phyloP scores from a whole-genome alignment of 37 sponge, comb jelly and placozoan species.

The Theonella swinhoei region DNA sequence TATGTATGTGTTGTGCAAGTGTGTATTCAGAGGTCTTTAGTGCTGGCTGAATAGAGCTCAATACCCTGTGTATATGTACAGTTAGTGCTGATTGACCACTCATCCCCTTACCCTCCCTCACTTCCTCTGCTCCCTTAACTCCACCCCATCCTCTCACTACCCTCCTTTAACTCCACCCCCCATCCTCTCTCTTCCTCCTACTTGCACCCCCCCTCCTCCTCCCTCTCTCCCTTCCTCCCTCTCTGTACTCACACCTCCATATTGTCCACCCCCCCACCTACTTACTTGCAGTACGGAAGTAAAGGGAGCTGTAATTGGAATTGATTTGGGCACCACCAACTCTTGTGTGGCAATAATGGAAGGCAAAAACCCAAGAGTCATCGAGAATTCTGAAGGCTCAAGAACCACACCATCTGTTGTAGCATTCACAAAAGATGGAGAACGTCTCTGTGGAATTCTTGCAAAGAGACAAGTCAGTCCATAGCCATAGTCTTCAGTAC shows the following conservation, averaged over 20 bases:
- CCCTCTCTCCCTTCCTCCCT: too few species aligned
- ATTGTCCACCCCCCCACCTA: too few species aligned
- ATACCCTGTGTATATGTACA: too few species aligned
- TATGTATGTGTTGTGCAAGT: too few species aligned
- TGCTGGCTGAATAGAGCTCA: too few species aligned
- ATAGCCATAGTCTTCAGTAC: neutral
- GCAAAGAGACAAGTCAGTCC: constrained; percentile 90
- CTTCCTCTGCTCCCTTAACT: neutral
- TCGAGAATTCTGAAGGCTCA: constrained; percentile 97
- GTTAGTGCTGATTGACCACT: too few species aligned
- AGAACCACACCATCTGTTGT: constrained; percentile 98
- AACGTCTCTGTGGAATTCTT: constrained; percentile 85
- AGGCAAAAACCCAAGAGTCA: constrained; percentile 92
- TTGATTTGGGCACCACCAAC: constrained; percentile 98
- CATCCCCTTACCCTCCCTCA: neutral
- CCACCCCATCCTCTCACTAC: neutral
- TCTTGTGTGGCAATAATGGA: constrained; percentile 99
- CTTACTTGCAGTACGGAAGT: constrained; percentile 61
- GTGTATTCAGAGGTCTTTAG: too few species aligned
- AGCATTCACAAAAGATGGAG: constrained; percentile 96
- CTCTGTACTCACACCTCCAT: too few species aligned
- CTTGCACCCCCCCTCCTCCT: too few species aligned
- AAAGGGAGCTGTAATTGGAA: constrained; percentile 92
- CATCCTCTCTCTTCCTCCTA: neutral
- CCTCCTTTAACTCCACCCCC: neutral